Evolutionary conservation across 2,113 vertebrate genomes (phyloP), one percentile per base, ranked within the genome.

Genomic region (Mugil cephalus): DNA sequence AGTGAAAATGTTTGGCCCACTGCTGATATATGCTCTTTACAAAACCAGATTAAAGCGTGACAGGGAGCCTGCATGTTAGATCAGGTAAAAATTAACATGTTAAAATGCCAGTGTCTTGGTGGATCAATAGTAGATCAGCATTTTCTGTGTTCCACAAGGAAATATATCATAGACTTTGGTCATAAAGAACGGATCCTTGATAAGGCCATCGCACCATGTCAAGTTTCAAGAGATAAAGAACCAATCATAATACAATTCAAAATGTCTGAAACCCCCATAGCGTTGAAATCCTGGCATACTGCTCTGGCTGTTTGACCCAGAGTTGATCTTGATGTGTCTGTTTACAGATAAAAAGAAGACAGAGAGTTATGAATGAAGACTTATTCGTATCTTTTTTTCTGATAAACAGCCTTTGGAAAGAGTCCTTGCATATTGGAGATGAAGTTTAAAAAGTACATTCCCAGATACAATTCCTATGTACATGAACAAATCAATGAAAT

Each of bases 271-370:
- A 59, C 58, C n/a, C 9, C 10, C 10, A 1, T 46, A 68, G 30
- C 60, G 24, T 45, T 69, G 15, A 59, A 68, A 64, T 80, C 47
- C 47, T 46, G 53, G 39, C 9, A 51, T 74, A 54, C 10, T 50
- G 24, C 17, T 24, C n/a, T 58, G 51, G 36, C 53, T 64, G 51
- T 60, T 53, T 77, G 48, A 83, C 67, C 66, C 40, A 66, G 7
- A n/a, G 36, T 56, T 18, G 1, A 67, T 52, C 19, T 58, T 18
- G 40, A 69, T 71, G 46, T 50, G 6, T 61, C 53, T 56, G 46
- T 79, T 52, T 75, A 54, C 35, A 17, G 65, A 71, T 58, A 36
- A 47, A 72, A 65, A 53, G 34, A 60, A 55, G 65, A 42, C 24
- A 30, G 24, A 30, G 24, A 30, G 24, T 30, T 30, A 30, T 30